Evolutionary conservation across 2,797 vertebrate species (phyloP), one percentile per base, ranked within the genome.

Genomic region (Lepilemur septentrionalis): DNA sequence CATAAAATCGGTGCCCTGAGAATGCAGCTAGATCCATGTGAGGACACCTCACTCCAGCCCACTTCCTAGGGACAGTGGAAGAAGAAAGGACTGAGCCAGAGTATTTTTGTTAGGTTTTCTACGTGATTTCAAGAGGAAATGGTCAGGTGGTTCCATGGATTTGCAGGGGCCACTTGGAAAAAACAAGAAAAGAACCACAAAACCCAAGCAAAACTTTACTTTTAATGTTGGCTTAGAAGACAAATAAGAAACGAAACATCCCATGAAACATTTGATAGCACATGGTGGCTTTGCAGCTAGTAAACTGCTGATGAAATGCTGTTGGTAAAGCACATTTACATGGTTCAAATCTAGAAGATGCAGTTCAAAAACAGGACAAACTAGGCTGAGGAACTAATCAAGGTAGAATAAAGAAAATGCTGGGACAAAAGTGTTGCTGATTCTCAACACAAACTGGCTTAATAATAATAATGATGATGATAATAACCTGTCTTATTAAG

Each of bases 1-100:
- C 99, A 99, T 97, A 99, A 99, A 98, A 99, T 98, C 0, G 99
- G 99, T 2, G 98, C 99, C 0, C 97, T 99, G 82, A 99, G 98
- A 55, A 98, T 99, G 98, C 99, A 99, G 92, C 98, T 99, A 57
- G 99, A 99, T 80, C 98, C 85, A 0, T 99, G 99, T 73, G 96
- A 98, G 55, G 94, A 98, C 12, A 95, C 97, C 41, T 97, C 96
- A 1, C 76, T 93, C n/a, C 75, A 95, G 61, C 65, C 97, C 59
- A 96, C 98, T 43, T 96, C 97, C 82, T 98, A 98, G 97, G 88
- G 96, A 97, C 75, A 0, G 0, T 6, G 59, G 95, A 7, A 28
- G 35, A 48, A 83, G 96, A 89, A 73, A 2, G 0, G 28, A 95
- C n/a, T 9, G 86, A 93, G 69, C 88, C 79, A 91, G 94, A 72